Base-by-base conservation (phyloP, 1,140 invertebrate species). In the Achatina immaculata region DNA sequence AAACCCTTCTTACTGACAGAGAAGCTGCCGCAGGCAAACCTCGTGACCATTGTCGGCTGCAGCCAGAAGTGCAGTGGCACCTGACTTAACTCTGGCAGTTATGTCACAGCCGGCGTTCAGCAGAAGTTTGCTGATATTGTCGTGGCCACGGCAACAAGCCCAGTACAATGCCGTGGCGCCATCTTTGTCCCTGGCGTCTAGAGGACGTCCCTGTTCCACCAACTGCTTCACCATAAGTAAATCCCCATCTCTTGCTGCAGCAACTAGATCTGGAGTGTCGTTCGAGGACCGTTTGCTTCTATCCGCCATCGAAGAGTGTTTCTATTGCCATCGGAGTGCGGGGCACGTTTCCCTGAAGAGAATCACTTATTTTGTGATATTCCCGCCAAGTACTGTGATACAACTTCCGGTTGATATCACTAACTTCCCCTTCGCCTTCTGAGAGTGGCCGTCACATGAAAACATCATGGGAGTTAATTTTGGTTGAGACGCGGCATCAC, bases 21-120 rank as follows among this genome's bases (percentile, higher is more conserved):
- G 76, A 1, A 88, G 81, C 0, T 85, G 40, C 28, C 83, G 82
- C 0, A 85, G 80, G 71, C 84, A 86, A 0, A 84, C 76, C 40
- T 75, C 43, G 68, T 86, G 84, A 28, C 85, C 86, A 14, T 85
- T 65, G 45, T 88, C 86, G 34, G 80, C 75, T 21, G 84, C 83
- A 51, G 84, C 84, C 55, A 86, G 85, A 19, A 88, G 80, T 0
- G 86, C 80, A 0, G 85, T 86, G 34, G 84, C 85, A 16, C 85
- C 84, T 80, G 82, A 86, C 21, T 75, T 81, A 19, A 83, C 83
- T 36, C 78, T 75, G 21, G 81, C 79, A 7, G 4, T 48, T 21
- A 73, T 31, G 31, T 73, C 43, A 48, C 71, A 38, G 28, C 71
- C 71, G 19, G 45, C 86, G 34, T 83, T 51, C 31, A 88, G 71